phyloP scores from a whole-genome alignment of 2,888 invertebrate genomes.

The Rhyacophila evoluta region DNA sequence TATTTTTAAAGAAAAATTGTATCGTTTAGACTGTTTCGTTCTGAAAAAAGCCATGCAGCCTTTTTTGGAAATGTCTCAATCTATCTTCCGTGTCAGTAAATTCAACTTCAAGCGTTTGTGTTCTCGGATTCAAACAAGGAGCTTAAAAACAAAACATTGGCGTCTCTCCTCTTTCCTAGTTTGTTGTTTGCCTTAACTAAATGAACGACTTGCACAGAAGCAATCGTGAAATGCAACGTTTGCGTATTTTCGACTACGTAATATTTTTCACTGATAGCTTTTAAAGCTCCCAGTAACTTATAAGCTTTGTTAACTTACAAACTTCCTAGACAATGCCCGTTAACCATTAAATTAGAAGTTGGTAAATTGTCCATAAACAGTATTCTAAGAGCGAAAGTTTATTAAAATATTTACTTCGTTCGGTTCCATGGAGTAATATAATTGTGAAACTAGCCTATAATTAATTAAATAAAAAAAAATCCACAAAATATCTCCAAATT shows the following conservation, averaged over 20 bases:
- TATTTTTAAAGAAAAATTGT: not conserved
- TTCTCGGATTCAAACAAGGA: slow-evolving; percentile 22
- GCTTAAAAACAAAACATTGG: slow-evolving; percentile 27
- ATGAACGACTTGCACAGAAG: not conserved
- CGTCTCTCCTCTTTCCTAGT: not conserved
- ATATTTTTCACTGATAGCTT: too few relatives aligned
- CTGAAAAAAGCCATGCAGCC: not conserved
- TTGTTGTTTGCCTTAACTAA: not conserved
- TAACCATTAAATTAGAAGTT: too few relatives aligned
- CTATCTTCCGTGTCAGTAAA: slow-evolving; percentile 30
- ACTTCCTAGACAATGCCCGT: too few relatives aligned
- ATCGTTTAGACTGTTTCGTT: not conserved
- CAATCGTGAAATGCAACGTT: not conserved
- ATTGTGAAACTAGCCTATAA: too few relatives aligned
- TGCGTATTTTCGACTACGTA: not conserved
- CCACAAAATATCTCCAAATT: too few relatives aligned
- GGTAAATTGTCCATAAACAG: too few relatives aligned
- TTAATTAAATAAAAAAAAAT: too few relatives aligned
- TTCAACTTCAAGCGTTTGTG: slow-evolving; percentile 13
- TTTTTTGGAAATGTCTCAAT: slow-evolving; percentile 41
- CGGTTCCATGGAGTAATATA: too few relatives aligned
- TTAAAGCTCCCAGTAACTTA: too few relatives aligned
- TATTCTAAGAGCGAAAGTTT: too few relatives aligned
- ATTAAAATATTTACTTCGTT: too few relatives aligned
- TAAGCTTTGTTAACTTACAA: too few relatives aligned